Conservation (phyloP, 2,888 invertebrate species). For the Fragum fragum region DNA sequence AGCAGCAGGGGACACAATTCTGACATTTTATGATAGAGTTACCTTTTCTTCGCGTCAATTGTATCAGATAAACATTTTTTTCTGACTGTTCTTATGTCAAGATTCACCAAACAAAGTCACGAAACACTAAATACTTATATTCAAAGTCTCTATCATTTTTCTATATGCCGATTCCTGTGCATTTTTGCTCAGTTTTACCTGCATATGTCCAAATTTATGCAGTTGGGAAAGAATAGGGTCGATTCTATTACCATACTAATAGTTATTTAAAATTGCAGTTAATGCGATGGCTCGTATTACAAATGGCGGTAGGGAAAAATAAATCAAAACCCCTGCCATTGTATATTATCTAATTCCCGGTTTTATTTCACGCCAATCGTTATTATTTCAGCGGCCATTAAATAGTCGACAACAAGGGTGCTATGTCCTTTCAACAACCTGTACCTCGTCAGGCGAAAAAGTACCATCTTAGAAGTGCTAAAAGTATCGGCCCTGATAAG, state of each 20-base stretch:
- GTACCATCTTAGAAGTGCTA: too few species aligned
- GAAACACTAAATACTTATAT: too few species aligned
- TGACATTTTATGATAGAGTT: conserved; percentile 47
- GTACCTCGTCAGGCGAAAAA: too few species aligned
- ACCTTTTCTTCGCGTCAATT: neutral
- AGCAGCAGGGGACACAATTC: conserved; percentile 51
- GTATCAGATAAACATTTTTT: too few species aligned
- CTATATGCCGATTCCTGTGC: too few species aligned
- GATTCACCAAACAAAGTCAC: too few species aligned
- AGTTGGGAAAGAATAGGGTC: conserved; percentile 5
- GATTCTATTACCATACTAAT: conserved; percentile 38
- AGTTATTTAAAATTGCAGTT: conserved; percentile 41
- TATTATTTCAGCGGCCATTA: conserved; percentile 21
- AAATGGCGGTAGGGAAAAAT: conserved; percentile 25
- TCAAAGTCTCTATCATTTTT: too few species aligned
- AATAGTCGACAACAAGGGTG: conserved; percentile 3
- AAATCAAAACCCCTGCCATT: conserved; percentile 18
- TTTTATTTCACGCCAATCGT: conserved; percentile 6
- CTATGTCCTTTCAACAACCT: neutral
- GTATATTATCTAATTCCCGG: conserved; percentile 17
- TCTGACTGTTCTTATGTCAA: neutral
- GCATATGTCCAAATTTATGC: too few species aligned
- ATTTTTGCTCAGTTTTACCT: too few species aligned
- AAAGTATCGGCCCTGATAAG: too few species aligned
- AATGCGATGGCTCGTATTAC: conserved; percentile 23